A percentile compares a stretch with the other conserved stretches of the same genome.
Conservation (phyloP, 2,113 vertebrate species). For the Ammospiza nelsoni region DNA sequence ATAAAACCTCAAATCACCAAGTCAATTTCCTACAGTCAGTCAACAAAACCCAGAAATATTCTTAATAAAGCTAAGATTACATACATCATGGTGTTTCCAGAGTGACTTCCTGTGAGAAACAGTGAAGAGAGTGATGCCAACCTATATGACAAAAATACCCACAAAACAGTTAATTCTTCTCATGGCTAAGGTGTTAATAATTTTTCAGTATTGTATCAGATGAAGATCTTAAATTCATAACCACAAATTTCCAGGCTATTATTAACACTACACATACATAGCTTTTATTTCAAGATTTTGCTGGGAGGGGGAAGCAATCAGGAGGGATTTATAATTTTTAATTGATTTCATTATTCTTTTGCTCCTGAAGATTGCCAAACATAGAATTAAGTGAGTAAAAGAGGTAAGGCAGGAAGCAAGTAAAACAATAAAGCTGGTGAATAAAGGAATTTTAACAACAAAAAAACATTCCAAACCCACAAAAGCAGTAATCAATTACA, state of each 20-base stretch:
- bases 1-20: background rate
- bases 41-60: background rate
- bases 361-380: background rate
- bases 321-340: background rate
- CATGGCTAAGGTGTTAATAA: background rate
- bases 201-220: background rate
- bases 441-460: background rate
- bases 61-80: slow-evolving; percentile 3
- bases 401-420: background rate
- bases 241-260: background rate
- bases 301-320: background rate
- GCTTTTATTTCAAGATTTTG: background rate
- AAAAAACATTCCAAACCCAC: background rate
- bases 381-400: background rate
- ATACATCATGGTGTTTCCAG: slow-evolving; percentile 95
- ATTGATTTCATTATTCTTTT: background rate
- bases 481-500: background rate
- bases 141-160: slow-evolving; percentile 73
- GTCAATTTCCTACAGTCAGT: background rate
- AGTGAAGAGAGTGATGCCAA: slow-evolving; percentile 95
- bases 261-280: background rate
- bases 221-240: background rate
- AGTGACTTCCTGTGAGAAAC: slow-evolving; percentile 97
- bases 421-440: background rate
- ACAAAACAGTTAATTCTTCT: background rate